Base-by-base conservation (phyloP, 1,140 invertebrate species). In the Eufriesea mexicana region DNA sequence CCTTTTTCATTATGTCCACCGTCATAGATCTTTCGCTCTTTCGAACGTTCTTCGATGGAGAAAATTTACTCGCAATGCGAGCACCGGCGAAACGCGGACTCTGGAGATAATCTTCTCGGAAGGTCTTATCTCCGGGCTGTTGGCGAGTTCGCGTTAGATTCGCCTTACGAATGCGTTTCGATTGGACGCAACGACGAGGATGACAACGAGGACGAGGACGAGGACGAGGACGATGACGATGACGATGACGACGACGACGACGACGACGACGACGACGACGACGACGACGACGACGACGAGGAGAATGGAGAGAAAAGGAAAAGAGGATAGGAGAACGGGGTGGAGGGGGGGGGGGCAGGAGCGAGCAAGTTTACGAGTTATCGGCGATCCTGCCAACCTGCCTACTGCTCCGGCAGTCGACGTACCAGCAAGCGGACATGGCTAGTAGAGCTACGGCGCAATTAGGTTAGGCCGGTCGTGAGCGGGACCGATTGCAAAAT, bases 391-490 rank as follows among this genome's bases (percentile, higher is more conserved):
- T 12, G 54, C 2, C 35, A 35, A 25, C 16, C 49, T 12, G 2
- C 2, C 16, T 12, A 12, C 2, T 12, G 47, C 47, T 0, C 18
- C 55, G 55, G 55, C 10, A 35, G 54, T 18, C 7, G 51, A 51
- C 14, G 62, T n/a, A n/a, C n/a, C n/a, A n/a, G n/a, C n/a, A 28
- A 45, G 45, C 45, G 35, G 8, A 28, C 18, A 54, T 35, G 49
- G 42, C 28, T n/a, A 9, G 68, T 28, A 47, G 54, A 75, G 55
- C 0, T 59, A 54, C 61, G 71, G 45, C 84, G 86, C 80, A 84
- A 86, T 86, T 87, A 83, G 70, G 42, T 86, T 84, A 49, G 78
- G 59, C 84, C 86, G 83, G 67, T 76, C 55, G 72, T 76, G 64
- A 59, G 75, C 71, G 55, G 55, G 72, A 47, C 51, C 54, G 86